A percentile compares a stretch with the other conserved stretches of the same genome.
phyloP scores from a whole-genome alignment of 2,888 invertebrate species.

The Trissolcus japonicus region DNA sequence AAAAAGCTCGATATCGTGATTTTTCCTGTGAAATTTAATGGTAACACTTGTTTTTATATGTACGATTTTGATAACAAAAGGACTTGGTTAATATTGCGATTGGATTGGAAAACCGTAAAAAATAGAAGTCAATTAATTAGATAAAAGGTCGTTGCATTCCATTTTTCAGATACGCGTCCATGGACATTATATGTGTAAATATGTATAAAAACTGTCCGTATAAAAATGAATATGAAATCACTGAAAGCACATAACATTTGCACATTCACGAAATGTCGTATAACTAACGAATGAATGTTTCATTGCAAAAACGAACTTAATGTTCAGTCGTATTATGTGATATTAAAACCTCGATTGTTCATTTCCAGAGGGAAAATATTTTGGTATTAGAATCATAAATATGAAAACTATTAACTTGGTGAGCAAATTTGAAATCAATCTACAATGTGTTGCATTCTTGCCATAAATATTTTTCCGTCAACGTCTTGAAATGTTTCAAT shows the following conservation, averaged over 20 bases:
- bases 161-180: conserved; percentile 57
- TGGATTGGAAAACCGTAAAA: background rate
- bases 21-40: no score
- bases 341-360: conserved; percentile 31
- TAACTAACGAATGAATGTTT: conserved; percentile 36
- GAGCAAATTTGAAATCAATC: conserved; percentile 9
- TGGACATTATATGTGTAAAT: conserved; percentile 54
- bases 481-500: no score
- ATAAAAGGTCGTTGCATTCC: conserved; percentile 46
- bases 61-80: no score
- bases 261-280: conserved; percentile 43
- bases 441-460: conserved; percentile 12
- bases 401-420: conserved; percentile 5
- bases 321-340: conserved; percentile 40
- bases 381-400: conserved; percentile 5
- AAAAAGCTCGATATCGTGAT: no score
- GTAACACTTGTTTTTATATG: no score
- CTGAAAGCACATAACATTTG: conserved; percentile 58
- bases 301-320: conserved; percentile 10
- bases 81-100: no score
- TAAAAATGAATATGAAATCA: conserved; percentile 52
- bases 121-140: conserved; percentile 4
- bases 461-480: conserved; percentile 14
- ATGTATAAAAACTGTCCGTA: conserved; percentile 54
- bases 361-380: conserved; percentile 26